Percentiles rank a stretch among this genome's conserved stretches.
Conservation (phyloP, 2,888 invertebrate species). For the Autographa gamma region DNA sequence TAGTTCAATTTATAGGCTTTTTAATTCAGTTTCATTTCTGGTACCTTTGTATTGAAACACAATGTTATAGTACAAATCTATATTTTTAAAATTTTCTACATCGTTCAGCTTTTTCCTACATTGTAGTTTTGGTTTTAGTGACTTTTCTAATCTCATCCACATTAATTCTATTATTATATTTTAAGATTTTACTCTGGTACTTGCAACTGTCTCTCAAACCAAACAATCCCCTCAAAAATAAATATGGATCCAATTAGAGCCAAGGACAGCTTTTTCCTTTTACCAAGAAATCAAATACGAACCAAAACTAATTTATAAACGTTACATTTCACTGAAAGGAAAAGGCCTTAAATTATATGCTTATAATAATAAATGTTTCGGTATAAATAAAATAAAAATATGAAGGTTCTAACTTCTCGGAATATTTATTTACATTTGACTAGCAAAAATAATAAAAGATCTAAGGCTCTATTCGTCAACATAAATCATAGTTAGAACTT, state of each 20-base stretch:
- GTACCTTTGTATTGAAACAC: too few species aligned
- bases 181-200: neutral
- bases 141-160: too few species aligned
- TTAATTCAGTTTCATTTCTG: too few species aligned
- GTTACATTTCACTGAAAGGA: neutral
- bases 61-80: too few species aligned
- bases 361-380: neutral
- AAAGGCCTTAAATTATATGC: neutral
- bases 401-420: too few species aligned
- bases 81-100: too few species aligned
- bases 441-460: neutral
- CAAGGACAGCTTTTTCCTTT: neutral
- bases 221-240: neutral
- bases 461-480: neutral
- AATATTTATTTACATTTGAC: too few species aligned
- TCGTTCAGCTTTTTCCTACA: too few species aligned
- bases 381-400: too few species aligned
- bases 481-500: conserved; percentile 5
- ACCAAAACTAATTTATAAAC: neutral
- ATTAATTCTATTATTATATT: too few species aligned
- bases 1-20: too few species aligned
- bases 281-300: conserved; percentile 1
- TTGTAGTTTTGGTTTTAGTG: too few species aligned
- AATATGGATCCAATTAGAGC: neutral
- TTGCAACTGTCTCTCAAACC: neutral